Evolutionary conservation across 2,797 vertebrate species (phyloP).

Genomic region (Acipenser oxyrinchus): DNA sequence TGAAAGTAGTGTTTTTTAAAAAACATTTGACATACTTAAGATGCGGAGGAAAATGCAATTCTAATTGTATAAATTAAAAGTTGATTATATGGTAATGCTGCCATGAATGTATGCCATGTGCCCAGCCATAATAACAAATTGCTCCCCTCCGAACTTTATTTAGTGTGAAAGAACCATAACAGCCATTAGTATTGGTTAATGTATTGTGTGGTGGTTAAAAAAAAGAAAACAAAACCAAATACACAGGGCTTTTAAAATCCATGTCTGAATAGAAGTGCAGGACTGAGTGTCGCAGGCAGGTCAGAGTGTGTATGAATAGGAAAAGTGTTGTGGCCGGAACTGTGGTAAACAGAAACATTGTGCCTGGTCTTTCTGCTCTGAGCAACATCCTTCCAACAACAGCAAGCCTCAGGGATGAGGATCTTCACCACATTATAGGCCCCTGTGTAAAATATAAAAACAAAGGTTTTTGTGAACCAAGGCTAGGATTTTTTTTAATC

Average conservation of each 20-base stretch:
- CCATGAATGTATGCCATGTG: constrained; percentile 16
- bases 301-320: too few relatives aligned
- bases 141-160: constrained; percentile 4
- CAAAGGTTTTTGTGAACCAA: too few relatives aligned
- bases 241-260: not conserved
- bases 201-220: not conserved
- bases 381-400: too few relatives aligned
- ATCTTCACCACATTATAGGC: too few relatives aligned
- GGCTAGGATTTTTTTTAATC: too few relatives aligned
- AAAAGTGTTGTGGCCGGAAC: too few relatives aligned
- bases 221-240: constrained; percentile 1
- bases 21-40: constrained; percentile 9
- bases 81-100: constrained; percentile 17
- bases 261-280: not conserved
- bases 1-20: constrained; percentile 8
- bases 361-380: too few relatives aligned
- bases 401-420: too few relatives aligned
- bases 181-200: not conserved
- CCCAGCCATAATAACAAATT: constrained; percentile 12
- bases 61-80: constrained; percentile 9
- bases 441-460: too few relatives aligned
- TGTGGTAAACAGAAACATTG: too few relatives aligned
- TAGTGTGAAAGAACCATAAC: constrained; percentile 6
- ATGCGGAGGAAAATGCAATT: constrained; percentile 10
- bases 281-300: too few relatives aligned